phyloP scores from a whole-genome alignment of 30 jellyfish, hydroid and myxozoan species.

The Cassiopea xamachana region DNA sequence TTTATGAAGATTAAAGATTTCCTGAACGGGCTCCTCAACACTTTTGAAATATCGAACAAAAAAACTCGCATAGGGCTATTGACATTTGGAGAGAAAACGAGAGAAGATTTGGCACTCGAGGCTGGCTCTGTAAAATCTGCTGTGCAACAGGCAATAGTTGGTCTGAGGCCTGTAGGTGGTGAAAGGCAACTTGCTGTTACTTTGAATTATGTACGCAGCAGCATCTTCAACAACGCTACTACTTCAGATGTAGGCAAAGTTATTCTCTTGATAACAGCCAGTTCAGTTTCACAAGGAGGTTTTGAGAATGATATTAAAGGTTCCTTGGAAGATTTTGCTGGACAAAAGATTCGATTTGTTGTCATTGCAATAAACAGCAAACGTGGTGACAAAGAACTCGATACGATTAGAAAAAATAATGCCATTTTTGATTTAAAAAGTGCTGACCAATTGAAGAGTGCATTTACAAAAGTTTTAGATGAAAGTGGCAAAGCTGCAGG shows the following conservation, averaged over 20 bases:
- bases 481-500: constrained; percentile 38
- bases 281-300: not conserved
- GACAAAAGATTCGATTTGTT: not conserved
- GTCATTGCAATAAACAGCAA: not conserved
- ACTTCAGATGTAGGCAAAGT: not conserved
- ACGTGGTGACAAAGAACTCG: constrained; percentile 4
- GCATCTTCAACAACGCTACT: not conserved
- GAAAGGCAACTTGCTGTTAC: not conserved
- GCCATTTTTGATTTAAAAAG: not conserved
- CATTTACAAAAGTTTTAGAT: not conserved
- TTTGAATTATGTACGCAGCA: not conserved
- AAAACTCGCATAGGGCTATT: constrained; percentile 53
- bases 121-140: constrained; percentile 26
- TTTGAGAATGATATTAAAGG: not conserved
- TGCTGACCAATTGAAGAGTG: not conserved
- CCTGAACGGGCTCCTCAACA: constrained; percentile 41
- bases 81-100: constrained; percentile 2
- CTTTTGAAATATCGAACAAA: constrained; percentile 30
- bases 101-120: constrained; percentile 1
- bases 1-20: constrained; percentile 60
- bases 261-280: not conserved
- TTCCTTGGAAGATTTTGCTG: not conserved
- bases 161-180: constrained; percentile 5
- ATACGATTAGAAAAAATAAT: not conserved
- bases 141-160: constrained; percentile 7